A percentile compares a stretch with the other conserved stretches of the same genome.
These are phyloP conservation scores for Pelochelys cantorii DNA, from an alignment of 2,797 vertebrate genomes.

Conservation along the genomic window DNA sequence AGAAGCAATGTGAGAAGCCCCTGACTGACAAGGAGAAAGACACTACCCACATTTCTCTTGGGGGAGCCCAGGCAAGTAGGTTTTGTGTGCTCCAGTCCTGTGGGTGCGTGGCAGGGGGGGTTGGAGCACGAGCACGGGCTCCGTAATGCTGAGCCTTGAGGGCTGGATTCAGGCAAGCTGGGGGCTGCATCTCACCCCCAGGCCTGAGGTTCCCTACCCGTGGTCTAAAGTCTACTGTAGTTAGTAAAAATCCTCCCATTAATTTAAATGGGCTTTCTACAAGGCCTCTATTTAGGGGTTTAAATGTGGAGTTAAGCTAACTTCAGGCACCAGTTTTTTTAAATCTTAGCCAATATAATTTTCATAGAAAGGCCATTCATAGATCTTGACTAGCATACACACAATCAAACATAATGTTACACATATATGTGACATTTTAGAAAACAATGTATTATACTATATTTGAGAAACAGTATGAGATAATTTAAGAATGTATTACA, in stretches of 20 bases:
- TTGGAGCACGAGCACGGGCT: too few species aligned
- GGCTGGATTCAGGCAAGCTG: too few species aligned
- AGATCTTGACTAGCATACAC: background rate
- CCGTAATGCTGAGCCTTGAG: too few species aligned
- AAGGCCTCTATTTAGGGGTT: background rate
- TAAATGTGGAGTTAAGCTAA: background rate
- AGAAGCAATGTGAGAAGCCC: too few species aligned
- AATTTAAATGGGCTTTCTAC: background rate
- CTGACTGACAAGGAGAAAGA: too few species aligned
- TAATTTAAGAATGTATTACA: background rate
- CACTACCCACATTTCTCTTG: too few species aligned
- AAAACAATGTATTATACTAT: background rate
- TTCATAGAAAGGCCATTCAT: background rate
- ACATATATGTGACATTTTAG: rapidly evolving
- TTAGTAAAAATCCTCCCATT: background rate
- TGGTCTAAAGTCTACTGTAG: too few species aligned
- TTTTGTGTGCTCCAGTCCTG: too few species aligned
- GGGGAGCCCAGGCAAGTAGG: too few species aligned
- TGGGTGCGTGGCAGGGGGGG: too few species aligned
- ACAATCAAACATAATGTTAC: background rate
- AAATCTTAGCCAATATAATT: background rate
- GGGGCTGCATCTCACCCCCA: too few species aligned
- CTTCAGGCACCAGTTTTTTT: background rate
- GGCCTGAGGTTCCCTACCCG: too few species aligned
- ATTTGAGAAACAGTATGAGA: background rate